These are phyloP conservation scores for Podarcis lilfordi DNA, from an alignment of 2,797 vertebrate genomes.

Conservation along the genomic window DNA sequence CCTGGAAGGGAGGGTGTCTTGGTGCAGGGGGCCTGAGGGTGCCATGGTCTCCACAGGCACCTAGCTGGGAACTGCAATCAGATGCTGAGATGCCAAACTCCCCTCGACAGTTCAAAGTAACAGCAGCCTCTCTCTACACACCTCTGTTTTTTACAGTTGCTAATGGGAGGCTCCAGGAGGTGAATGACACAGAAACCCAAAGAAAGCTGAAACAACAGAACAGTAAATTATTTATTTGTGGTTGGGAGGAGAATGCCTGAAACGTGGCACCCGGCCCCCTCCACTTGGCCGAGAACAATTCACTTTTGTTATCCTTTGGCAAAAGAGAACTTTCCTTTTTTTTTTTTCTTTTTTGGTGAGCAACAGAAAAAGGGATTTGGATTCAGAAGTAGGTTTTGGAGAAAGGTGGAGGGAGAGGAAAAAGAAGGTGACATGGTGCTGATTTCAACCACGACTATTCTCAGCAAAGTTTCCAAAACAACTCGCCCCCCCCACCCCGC, in stretches of 20 bases:
- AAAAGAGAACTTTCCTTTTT: neutral
- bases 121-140: neutral
- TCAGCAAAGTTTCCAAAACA: neutral
- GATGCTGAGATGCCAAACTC: neutral
- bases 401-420: neutral
- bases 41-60: too few species aligned
- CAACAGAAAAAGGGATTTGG: neutral
- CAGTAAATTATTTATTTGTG: slow-evolving; percentile 33
- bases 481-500: too few species aligned
- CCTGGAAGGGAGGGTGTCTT: too few species aligned
- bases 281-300: neutral
- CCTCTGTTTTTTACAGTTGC: neutral
- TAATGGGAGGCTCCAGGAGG: neutral
- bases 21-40: too few species aligned
- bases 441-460: neutral
- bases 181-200: neutral
- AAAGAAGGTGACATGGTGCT: too few species aligned
- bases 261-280: neutral
- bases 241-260: slow-evolving; percentile 12
- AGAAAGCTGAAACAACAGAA: slow-evolving; percentile 14
- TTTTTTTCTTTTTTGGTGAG: neutral
- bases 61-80: too few species aligned
- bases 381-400: neutral
- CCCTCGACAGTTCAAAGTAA: neutral
- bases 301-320: neutral